These are phyloP conservation scores for Chrysolina americana DNA, from an alignment of 2,888 invertebrate species.

Conservation along the genomic window DNA sequence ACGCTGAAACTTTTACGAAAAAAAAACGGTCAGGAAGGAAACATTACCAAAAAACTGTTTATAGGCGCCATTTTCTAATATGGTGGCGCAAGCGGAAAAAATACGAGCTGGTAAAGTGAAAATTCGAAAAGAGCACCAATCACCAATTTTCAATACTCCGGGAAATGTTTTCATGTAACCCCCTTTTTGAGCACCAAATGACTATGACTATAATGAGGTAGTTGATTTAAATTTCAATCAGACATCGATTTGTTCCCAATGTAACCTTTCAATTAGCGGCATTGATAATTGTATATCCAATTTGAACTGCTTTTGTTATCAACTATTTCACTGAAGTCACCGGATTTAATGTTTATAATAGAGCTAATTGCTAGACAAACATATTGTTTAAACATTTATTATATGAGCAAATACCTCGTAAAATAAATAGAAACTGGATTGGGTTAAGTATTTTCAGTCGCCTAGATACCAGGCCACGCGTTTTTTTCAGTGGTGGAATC, in stretches of 20 bases:
- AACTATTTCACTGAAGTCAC: slow-evolving; percentile 12
- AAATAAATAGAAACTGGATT: slow-evolving; percentile 12
- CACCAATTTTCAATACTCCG: too few relatives aligned
- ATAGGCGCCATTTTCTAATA: too few relatives aligned
- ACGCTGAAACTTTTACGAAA: too few relatives aligned
- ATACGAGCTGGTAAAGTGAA: too few relatives aligned
- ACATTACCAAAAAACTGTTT: too few relatives aligned
- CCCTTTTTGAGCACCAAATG: too few relatives aligned
- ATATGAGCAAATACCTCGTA: slow-evolving; percentile 3
- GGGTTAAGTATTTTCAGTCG: slow-evolving; percentile 6
- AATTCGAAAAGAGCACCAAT: too few relatives aligned
- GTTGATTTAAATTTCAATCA: too few relatives aligned
- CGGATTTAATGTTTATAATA: slow-evolving; percentile 19
- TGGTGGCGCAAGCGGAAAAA: too few relatives aligned
- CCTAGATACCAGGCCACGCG: background rate
- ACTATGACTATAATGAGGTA: too few relatives aligned
- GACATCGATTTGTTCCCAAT: background rate
- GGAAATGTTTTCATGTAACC: too few relatives aligned
- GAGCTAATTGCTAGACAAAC: slow-evolving; percentile 34
- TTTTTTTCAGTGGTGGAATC: background rate
- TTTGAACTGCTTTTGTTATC: slow-evolving; percentile 14
- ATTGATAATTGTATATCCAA: slow-evolving; percentile 3
- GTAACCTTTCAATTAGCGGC: background rate
- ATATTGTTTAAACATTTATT: slow-evolving; percentile 30
- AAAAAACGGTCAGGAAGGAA: too few relatives aligned